Percentiles rank a stretch among this genome's conserved stretches.
These are phyloP conservation scores for Phrynocephalus guinanensis DNA, from an alignment of 2,797 vertebrate genomes.

Conservation along the genomic window DNA sequence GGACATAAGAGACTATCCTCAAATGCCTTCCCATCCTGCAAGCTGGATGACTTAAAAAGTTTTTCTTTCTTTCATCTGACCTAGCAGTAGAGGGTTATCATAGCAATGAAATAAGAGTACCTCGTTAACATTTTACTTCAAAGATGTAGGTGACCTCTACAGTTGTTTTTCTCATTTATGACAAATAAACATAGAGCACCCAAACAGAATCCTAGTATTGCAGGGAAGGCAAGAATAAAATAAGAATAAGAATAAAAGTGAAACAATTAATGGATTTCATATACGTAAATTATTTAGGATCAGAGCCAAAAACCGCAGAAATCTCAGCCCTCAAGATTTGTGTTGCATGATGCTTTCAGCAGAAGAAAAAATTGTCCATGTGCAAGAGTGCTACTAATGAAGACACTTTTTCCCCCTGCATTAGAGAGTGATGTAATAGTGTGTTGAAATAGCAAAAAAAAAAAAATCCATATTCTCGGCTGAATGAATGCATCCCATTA, in stretches of 20 bases:
- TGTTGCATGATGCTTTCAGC: background rate
- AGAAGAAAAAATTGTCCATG: background rate
- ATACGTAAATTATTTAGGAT: background rate
- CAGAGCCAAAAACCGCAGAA: background rate
- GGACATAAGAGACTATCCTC: no score
- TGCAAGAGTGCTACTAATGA: background rate
- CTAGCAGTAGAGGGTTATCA: background rate
- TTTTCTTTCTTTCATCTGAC: background rate
- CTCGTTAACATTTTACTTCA: background rate
- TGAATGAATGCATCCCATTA: background rate
- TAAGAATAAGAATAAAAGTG: background rate
- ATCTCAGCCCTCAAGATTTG: slow-evolving; percentile 1
- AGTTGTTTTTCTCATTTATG: background rate
- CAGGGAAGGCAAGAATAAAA: no score
- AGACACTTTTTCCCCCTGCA: background rate
- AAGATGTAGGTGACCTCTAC: background rate
- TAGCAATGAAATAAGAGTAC: background rate
- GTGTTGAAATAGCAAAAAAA: background rate
- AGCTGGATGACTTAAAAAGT: background rate
- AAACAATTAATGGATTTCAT: slow-evolving; percentile 2
- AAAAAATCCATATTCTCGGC: background rate
- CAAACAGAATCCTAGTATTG: background rate
- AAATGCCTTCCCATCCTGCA: background rate
- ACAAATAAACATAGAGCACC: background rate
- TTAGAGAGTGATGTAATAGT: slow-evolving; percentile 3